Evolutionary conservation across 2,113 vertebrate genomes (phyloP).

Genomic region (Heterotilapia buettikoferi): DNA sequence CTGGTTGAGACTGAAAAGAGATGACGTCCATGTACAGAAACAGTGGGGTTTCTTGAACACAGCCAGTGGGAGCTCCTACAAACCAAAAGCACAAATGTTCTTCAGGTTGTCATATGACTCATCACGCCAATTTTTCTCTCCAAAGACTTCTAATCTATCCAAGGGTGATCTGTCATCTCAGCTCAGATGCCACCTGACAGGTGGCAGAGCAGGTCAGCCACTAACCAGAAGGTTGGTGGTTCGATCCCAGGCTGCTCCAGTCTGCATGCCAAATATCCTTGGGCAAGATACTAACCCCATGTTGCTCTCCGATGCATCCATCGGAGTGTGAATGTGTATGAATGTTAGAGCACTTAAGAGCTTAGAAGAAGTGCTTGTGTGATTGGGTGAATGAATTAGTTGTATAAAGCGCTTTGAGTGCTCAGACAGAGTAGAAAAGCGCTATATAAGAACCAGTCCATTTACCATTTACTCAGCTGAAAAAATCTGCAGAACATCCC

Average conservation of each 20-base stretch:
- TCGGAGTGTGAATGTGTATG: accelerated
- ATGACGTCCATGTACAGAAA: constrained; percentile 80
- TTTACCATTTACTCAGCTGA: background rate
- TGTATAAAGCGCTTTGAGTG: background rate
- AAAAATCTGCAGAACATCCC: background rate
- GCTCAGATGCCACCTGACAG: background rate
- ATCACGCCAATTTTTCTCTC: background rate
- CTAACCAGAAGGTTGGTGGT: background rate
- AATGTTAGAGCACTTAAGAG: background rate
- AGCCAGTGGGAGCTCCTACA: constrained; percentile 87
- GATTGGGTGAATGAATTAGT: accelerated
- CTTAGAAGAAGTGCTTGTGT: background rate
- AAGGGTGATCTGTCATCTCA: background rate
- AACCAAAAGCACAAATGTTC: background rate
- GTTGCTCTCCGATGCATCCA: background rate
- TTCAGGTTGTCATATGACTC: background rate
- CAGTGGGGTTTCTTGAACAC: constrained; percentile 77
- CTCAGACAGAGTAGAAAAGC: background rate
- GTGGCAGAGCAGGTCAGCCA: background rate
- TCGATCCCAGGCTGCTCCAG: background rate
- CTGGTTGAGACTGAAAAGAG: constrained; percentile 71
- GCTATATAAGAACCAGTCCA: background rate
- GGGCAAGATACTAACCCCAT: background rate
- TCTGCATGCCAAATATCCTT: background rate
- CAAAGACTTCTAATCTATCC: background rate